Evolutionary conservation across 2,888 invertebrate genomes (phyloP).

Genomic region (Eilema griseolum): DNA sequence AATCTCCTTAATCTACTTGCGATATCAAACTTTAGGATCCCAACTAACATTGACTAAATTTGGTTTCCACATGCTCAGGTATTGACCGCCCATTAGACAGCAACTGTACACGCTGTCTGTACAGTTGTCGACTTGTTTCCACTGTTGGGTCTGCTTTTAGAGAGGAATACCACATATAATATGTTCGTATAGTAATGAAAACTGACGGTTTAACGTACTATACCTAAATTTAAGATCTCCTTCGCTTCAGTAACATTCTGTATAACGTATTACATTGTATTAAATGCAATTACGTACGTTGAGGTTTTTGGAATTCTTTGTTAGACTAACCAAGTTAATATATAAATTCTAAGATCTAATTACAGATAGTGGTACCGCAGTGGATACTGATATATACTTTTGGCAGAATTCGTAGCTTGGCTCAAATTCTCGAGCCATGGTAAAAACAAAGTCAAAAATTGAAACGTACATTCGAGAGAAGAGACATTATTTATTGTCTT

Average conservation of each 20-base stretch:
- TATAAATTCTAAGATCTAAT: background rate
- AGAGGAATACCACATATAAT: too few species aligned
- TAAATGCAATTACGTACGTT: background rate
- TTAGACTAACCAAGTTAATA: background rate
- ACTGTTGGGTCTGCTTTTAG: too few species aligned
- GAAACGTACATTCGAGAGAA: background rate
- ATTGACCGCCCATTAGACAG: too few species aligned
- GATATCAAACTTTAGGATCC: too few species aligned
- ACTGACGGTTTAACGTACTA: background rate
- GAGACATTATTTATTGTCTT: background rate
- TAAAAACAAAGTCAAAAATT: background rate
- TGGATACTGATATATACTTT: slow-evolving; percentile 1
- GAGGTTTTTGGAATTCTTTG: background rate
- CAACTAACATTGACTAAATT: too few species aligned
- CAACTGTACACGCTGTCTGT: too few species aligned
- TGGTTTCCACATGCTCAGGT: too few species aligned
- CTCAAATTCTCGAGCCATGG: background rate
- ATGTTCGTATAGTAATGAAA: background rate
- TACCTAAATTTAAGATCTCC: background rate
- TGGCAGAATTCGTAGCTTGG: background rate
- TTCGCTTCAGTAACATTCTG: background rate
- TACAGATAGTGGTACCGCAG: background rate
- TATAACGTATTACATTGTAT: background rate
- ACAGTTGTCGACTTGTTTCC: too few species aligned
- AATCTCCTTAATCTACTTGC: too few species aligned